Evolutionary conservation across 2,797 vertebrate species (phyloP).

Genomic region (Sus cebifrons): DNA sequence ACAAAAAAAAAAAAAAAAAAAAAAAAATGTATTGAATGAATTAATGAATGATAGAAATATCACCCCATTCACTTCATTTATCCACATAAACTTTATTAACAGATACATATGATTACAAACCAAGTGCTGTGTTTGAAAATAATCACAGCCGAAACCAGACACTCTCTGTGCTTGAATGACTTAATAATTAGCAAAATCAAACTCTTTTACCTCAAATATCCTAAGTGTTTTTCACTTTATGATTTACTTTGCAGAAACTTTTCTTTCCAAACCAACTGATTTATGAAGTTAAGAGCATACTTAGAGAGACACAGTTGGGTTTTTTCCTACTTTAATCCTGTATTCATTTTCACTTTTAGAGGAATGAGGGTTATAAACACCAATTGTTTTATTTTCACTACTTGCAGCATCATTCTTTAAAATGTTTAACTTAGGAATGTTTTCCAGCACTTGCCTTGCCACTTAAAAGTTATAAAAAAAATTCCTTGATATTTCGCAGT

Average conservation of each 20-base stretch:
- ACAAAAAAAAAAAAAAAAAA: too few species aligned
- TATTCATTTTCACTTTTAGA: slow-evolving; percentile 75
- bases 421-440: slow-evolving; percentile 69
- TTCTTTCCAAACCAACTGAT: slow-evolving; percentile 65
- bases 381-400: slow-evolving; percentile 25
- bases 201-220: slow-evolving; percentile 25
- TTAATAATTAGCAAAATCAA: background rate
- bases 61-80: background rate
- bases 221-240: background rate
- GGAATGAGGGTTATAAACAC: slow-evolving; percentile 69
- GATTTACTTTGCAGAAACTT: slow-evolving; percentile 38
- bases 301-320: background rate
- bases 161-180: background rate
- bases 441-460: slow-evolving; percentile 75
- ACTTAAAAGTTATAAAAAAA: slow-evolving; percentile 80
- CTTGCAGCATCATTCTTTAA: slow-evolving; percentile 66
- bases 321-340: slow-evolving; percentile 63
- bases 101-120: background rate
- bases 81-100: background rate
- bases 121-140: slow-evolving; percentile 26
- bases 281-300: slow-evolving; percentile 28
- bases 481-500: slow-evolving; percentile 80
- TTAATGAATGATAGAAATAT: background rate
- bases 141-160: background rate
- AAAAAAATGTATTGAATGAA: background rate